Conservation (phyloP, 2,797 vertebrate genomes). For the Basileuterus tristriatus region DNA sequence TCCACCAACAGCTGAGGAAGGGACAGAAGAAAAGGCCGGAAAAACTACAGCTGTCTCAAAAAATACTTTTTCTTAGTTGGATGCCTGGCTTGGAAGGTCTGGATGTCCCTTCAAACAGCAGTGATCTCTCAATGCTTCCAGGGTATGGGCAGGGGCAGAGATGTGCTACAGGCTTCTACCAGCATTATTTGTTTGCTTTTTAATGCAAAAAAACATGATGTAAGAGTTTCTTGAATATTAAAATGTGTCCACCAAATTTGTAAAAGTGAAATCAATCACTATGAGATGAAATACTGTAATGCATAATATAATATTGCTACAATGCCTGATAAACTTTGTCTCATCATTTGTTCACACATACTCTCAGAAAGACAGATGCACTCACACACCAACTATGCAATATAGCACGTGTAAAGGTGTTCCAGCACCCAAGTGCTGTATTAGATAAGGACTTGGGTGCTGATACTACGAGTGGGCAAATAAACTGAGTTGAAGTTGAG, state of each 20-base stretch:
- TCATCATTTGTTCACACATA: not conserved
- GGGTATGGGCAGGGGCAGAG: not conserved
- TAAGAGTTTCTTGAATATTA: not conserved
- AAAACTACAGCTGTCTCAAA: not conserved
- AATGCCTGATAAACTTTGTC: constrained; percentile 25
- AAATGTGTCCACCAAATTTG: not conserved
- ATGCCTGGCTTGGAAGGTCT: not conserved
- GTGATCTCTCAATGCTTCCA: not conserved
- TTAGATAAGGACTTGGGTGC: not conserved
- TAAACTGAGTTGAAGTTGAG: not conserved
- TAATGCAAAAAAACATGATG: not conserved
- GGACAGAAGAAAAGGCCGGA: not conserved
- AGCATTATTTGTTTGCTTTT: not conserved
- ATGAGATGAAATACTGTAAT: not conserved
- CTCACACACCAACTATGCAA: not conserved
- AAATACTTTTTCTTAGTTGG: not conserved
- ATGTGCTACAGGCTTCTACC: not conserved
- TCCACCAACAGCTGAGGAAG: not conserved
- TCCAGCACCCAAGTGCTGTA: not conserved
- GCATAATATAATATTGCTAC: constrained; percentile 3
- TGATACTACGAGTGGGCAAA: not conserved
- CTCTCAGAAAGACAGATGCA: not conserved
- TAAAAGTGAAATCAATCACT: not conserved
- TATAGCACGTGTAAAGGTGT: not conserved
- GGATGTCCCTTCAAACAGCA: not conserved